These are phyloP conservation scores for Athene cunicularia DNA, from an alignment of 2,113 vertebrate genomes.

Conservation along the genomic window DNA sequence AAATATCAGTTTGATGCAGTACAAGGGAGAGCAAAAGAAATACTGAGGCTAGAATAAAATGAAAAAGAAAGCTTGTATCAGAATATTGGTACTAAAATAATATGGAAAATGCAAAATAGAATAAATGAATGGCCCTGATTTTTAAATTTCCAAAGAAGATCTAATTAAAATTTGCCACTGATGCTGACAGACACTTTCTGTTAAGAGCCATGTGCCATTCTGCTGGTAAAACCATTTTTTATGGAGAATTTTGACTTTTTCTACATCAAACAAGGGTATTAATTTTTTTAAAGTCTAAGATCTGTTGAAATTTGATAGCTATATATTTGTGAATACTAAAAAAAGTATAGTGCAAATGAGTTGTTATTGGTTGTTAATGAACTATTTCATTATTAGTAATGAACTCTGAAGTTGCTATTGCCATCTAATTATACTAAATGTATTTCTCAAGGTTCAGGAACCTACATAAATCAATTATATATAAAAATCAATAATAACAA, in stretches of 20 bases:
- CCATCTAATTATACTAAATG: slow-evolving; percentile 32
- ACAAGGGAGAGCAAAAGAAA: not conserved
- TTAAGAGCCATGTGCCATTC: not conserved
- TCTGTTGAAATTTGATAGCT: not conserved
- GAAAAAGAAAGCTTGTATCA: not conserved
- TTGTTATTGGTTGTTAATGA: not conserved
- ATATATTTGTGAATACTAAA: not conserved
- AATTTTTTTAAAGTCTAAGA: not conserved
- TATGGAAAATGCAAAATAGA: not conserved
- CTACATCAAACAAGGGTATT: not conserved
- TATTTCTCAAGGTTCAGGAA: slow-evolving; percentile 23
- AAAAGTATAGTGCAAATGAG: not conserved
- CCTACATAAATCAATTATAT: slow-evolving; percentile 4
- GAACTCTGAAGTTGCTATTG: not conserved
- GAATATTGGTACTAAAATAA: not conserved
- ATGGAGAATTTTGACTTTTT: not conserved
- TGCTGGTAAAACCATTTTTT: not conserved
- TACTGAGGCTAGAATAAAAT: not conserved
- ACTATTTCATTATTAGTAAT: slow-evolving; percentile 21
- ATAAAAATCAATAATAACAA: too few species aligned
- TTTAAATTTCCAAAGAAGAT: not conserved
- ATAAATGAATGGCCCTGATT: not conserved
- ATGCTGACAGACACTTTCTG: not conserved
- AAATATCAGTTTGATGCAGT: not conserved
- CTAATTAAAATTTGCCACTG: not conserved